Base-by-base conservation (phyloP, 1,140 invertebrate species). In the Asobara japonica region DNA sequence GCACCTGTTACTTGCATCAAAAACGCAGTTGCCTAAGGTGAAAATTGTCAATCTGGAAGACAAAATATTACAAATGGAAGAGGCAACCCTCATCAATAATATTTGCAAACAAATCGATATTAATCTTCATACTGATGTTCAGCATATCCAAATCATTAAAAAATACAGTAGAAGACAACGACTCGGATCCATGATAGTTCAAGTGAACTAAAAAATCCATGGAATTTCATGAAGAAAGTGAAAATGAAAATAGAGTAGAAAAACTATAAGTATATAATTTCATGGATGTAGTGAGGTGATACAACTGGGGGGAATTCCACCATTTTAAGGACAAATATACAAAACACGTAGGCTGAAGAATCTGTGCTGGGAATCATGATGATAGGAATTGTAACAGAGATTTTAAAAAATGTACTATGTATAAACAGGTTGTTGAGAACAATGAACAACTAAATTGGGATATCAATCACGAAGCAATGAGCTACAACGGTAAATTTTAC, bases 281-380 rank as follows among this genome's bases (percentile, higher is more conserved):
- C 8, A 30, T 71, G 45, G 62, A 30, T 65, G 31, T 71, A 2
- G 5, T 71, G n/a, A 62, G 69, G 22, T 71, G 61, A n/a, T 71
- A 22, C 25, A 71, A 65, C 3, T 71, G 69, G 27, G 45, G 33
- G 31, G 60, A 61, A n/a, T 71, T 33, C 25, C 41, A 71, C 60
- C 69, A 71, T 51, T 16, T 65, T 25, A 33, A 27, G 5, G 27
- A 30, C 8, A 41, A 71, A 3, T 65, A 61, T 41, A 27, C 11
- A 20, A 71, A 71, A 56, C 18, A 38, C 2, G 30, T 27, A 64
- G 48, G 11, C 2, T 71, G 69, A 18, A 36, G 69, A 30, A 71
- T n/a, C 27, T 71, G 69, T 20, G 69, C 33, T 20, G 38, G 16
- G 2, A 30, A 45, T 29, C 69, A 71, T 38, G 25, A 64, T 27